Base-by-base conservation (phyloP, 2,888 invertebrate species). In the Vandiemenella viatica region DNA sequence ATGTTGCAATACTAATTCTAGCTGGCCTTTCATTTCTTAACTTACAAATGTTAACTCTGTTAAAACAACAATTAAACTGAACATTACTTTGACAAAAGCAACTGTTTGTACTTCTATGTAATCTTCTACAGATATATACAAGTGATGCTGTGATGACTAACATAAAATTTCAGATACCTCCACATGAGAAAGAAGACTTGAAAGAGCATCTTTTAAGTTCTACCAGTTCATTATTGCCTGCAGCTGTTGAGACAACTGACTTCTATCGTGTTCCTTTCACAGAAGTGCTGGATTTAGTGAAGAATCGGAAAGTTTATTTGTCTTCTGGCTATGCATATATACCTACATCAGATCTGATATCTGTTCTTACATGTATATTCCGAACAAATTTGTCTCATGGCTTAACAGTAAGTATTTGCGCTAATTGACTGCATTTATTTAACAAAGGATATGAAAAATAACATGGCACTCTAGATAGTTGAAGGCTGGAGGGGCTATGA, bases 261-360 rank as follows among this genome's bases (percentile, higher is more conserved):
- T 83, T 85, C 65, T 86, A 81, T 61, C 81, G 88, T 75, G 85
- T 93, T 0, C 81, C 78, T 37, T 97, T 93, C 63, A 75, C 74
- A 46, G 84, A 91, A 65, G 96, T 92, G 0, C 66, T 84, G 18
- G 91, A 95, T 61, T 72, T 97, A 55, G 80, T 98, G 1, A 77
- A 75, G 60, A 67, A 67, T 13, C 76, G 95, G 53, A 82, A 76
- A 64, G 88, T 91, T 4, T 92, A 78, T 60, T 61, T 98, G 1
- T 74, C 75, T 56, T 69, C 70, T 48, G 97, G 98, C 4, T 83
- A 72, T 64, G 96, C 93, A 1, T 97, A 85, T 65, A 82, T 97
- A 43, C 83, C 89, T 1, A 78, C 81, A 52, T 75, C 73, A 55
- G 95, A 96, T 58, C 76, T 98, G 58, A 76, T 86, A 43, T 83